Percentiles rank a stretch among this genome's conserved stretches.
phyloP scores from a whole-genome alignment of 2,888 invertebrate genomes.

The Eulithis testata region DNA sequence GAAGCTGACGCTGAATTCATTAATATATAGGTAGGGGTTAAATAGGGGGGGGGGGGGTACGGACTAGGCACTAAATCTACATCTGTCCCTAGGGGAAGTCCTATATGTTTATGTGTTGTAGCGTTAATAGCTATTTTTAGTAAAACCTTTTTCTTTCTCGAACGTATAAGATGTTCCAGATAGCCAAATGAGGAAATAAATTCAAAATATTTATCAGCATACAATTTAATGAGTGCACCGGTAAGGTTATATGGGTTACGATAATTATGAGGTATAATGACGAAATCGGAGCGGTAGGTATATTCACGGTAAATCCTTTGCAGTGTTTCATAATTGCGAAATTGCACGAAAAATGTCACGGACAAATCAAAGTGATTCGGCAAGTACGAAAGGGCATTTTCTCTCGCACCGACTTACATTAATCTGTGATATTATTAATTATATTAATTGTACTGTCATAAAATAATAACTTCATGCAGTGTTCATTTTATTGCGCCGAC shows the following conservation, averaged over 20 bases:
- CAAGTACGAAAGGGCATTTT: constrained; percentile 62
- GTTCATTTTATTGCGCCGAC: constrained; percentile 1
- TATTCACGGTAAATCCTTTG: constrained; percentile 61
- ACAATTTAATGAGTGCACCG: constrained; percentile 19
- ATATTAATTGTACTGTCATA: constrained; percentile 27
- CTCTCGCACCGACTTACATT: constrained; percentile 23
- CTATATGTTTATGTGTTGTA: too few relatives aligned
- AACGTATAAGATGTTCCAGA: too few relatives aligned
- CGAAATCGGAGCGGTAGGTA: constrained; percentile 64
- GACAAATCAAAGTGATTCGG: constrained; percentile 65
- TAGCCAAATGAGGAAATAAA: too few relatives aligned
- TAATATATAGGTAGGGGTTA: too few relatives aligned
- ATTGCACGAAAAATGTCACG: constrained; percentile 70
- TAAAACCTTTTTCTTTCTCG: too few relatives aligned
- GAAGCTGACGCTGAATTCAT: too few relatives aligned
- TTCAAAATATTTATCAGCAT: constrained; percentile 1
- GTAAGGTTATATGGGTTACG: constrained; percentile 38
- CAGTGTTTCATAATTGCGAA: constrained; percentile 61
- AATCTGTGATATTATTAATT: constrained; percentile 28
- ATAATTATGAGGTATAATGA: constrained; percentile 59
- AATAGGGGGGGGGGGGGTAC: too few relatives aligned
- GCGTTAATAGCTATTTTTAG: too few relatives aligned
- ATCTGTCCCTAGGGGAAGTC: too few relatives aligned
- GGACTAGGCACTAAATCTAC: too few relatives aligned
- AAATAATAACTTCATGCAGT: constrained; percentile 40